phyloP scores from a whole-genome alignment of 2,888 invertebrate genomes.

The Nasonia oneida region DNA sequence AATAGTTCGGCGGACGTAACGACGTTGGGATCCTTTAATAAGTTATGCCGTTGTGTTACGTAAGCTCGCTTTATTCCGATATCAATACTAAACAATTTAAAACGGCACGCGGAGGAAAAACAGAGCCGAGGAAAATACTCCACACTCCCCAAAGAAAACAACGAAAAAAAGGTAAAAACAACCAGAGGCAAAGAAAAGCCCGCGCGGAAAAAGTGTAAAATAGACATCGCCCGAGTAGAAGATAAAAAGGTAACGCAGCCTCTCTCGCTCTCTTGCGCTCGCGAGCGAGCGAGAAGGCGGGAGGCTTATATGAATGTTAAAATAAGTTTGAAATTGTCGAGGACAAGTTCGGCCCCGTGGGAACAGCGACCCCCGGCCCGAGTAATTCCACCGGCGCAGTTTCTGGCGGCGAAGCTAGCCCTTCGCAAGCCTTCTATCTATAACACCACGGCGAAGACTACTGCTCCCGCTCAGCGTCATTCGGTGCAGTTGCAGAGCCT shows the following conservation, averaged over 20 bases:
- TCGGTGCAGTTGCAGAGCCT: neutral
- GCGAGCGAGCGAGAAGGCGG: constrained; percentile 58
- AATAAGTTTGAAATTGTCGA: constrained; percentile 80
- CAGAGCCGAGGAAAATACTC: neutral
- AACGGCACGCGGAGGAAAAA: neutral
- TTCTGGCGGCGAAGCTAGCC: constrained; percentile 70
- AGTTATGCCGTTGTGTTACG: neutral
- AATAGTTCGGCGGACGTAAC: constrained; percentile 22
- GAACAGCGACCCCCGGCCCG: constrained; percentile 72
- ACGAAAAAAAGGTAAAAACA: neutral
- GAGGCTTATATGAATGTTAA: constrained; percentile 79
- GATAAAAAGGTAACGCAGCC: constrained; percentile 54
- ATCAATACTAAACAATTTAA: neutral
- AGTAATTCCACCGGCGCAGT: constrained; percentile 77
- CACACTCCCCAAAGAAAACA: neutral
- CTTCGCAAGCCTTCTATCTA: constrained; percentile 68
- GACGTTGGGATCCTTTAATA: neutral
- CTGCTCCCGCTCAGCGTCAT: constrained; percentile 14
- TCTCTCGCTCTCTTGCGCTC: constrained; percentile 18
- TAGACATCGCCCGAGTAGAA: constrained; percentile 57
- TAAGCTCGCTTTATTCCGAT: neutral
- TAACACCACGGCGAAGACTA: neutral
- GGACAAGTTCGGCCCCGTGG: constrained; percentile 78
- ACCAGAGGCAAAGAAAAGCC: neutral
- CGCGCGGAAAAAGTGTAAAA: constrained; percentile 58